Evolutionary conservation across 64 coral and sea anemone genomes (phyloP), one percentile per base, ranked within the genome.

Genomic region (Pachyseris speciosa): DNA sequence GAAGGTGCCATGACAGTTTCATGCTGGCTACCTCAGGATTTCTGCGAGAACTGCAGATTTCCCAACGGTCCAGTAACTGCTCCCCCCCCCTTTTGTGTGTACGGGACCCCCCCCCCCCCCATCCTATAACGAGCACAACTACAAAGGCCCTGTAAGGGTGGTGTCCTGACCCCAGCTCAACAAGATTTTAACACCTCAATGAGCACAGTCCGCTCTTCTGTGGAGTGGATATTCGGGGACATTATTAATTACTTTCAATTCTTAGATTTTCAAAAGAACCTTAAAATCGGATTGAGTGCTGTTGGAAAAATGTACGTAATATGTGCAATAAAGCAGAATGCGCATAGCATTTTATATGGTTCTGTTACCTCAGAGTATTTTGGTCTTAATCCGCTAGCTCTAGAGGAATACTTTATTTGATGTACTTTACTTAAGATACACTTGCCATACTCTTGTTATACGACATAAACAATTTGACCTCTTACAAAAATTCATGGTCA

Each of bases 391-490:
- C 87, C 71, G 27, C 37, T 74, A 68, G 20, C 51, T 30, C 36
- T 79, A 19, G 59, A 90, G 38, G 73, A 90, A 64, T 80, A 79
- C 73, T 90, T 90, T 69, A 77, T 68, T 90, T 90, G 74, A 90
- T 76, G 22, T 9, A 33, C 13, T 47, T 39, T 74, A 8, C 40
- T 11, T 47, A 74, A 74, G 41, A 74, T 74, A 24, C 71, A 74
- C 41, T 45, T 74, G 41, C n/a, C 36, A 80, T 80, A 36, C 48
- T 61, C 26, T 53, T 17, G 71, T 44, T n/a, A 44, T 74, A 10
- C 19, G 2, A 43, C 37, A 44, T n/a, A 11, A 41, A 74, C 6
- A 74, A 17, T 74, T 25, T 74, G 39, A 17, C 8, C 10, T 3
- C 38, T 41, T n/a, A 74, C 17, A 24, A 74, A 4, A 20, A 44